Evolutionary conservation across 64 coral and sea anemone species (phyloP).

Genomic region (Pocillopora damicornis): DNA sequence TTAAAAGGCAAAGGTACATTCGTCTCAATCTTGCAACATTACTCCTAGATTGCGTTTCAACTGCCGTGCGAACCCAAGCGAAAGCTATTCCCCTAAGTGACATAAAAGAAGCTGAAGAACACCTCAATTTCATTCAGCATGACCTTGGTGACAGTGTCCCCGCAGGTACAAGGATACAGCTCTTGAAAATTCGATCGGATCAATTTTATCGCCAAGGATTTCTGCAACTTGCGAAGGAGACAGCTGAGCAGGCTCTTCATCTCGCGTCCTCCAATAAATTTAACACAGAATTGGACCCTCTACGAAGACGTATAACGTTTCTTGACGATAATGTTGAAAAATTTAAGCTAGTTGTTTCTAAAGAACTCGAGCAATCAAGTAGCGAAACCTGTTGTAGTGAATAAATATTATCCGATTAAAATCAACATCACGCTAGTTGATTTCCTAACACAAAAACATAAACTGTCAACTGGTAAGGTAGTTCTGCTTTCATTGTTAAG

Average conservation of each 20-base stretch:
- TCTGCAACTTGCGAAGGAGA: background rate
- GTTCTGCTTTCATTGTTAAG: too few relatives aligned
- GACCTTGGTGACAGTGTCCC: background rate
- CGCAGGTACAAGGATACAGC: background rate
- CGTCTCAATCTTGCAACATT: background rate
- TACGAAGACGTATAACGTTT: background rate
- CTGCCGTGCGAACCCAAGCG: background rate
- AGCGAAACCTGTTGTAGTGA: background rate
- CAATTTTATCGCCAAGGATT: conserved; percentile 6
- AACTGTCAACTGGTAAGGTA: too few relatives aligned
- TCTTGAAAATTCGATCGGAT: conserved; percentile 3
- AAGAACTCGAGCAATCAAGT: background rate
- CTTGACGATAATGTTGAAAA: background rate
- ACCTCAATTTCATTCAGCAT: background rate
- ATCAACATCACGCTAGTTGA: too few relatives aligned
- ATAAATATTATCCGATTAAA: too few relatives aligned
- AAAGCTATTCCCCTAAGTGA: background rate
- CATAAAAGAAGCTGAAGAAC: background rate
- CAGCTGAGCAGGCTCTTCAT: background rate
- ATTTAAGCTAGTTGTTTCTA: background rate
- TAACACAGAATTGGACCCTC: background rate
- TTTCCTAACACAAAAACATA: too few relatives aligned
- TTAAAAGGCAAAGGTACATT: background rate
- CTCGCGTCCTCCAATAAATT: background rate
- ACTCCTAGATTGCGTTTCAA: background rate